A percentile compares a stretch with the other conserved stretches of the same genome.
These are phyloP conservation scores for Thera obeliscata DNA, from an alignment of 2,888 invertebrate genomes.

Conservation along the genomic window DNA sequence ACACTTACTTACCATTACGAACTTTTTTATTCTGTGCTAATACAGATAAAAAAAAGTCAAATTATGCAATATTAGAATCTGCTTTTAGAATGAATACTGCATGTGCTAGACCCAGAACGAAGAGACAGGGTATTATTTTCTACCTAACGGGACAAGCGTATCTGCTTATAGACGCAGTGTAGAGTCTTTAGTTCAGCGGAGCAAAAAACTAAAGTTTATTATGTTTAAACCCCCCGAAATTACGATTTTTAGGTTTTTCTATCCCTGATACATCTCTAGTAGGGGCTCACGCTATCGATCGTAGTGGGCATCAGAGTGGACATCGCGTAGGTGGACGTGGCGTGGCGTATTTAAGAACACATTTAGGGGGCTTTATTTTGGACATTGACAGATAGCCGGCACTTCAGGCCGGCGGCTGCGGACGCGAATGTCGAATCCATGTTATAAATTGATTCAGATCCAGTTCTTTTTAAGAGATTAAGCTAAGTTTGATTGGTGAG, in stretches of 20 bases:
- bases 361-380: conserved; percentile 72
- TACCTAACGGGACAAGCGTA: no score
- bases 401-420: conserved; percentile 54
- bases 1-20: no score
- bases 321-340: conserved; percentile 51
- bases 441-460: conserved; percentile 61
- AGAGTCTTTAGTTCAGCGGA: no score
- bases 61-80: no score
- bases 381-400: conserved; percentile 76
- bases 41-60: no score
- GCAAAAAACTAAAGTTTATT: neutral
- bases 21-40: no score
- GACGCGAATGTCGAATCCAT: conserved; percentile 58
- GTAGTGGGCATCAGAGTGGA: conserved; percentile 59
- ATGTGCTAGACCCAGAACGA: no score
- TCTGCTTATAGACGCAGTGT: no score
- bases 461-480: conserved; percentile 40
- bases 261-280: conserved; percentile 11
- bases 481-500: conserved; percentile 35
- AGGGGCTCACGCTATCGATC: conserved; percentile 60
- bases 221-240: no score
- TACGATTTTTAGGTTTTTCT: neutral
- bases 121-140: no score
- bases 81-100: no score
- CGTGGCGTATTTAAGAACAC: conserved; percentile 70